Base-by-base conservation (phyloP, 2,888 invertebrate genomes). In the Morpho achilles region DNA sequence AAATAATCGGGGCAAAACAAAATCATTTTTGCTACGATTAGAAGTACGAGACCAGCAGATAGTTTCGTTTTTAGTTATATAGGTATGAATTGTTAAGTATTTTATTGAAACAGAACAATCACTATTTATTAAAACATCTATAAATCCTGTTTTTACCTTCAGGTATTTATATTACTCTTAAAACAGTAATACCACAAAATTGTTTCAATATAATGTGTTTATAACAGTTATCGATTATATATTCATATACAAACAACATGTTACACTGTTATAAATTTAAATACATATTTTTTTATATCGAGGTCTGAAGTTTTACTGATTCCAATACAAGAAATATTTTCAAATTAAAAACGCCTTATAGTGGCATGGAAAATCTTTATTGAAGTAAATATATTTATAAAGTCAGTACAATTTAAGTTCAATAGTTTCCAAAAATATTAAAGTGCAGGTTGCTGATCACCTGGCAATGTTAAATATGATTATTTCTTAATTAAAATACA, bases 381-480 rank as follows among this genome's bases (percentile, higher is more conserved):
- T 91, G 91, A 91, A 91, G 91, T 91, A 91, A 91, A 91, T 91
- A 91, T 91, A 91, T 91, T 91, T 91, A 91, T 91, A 91, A 91
- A 91, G 91, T 91, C 91, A 91, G 91, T 91, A 91, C 91, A 91
- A 91, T 91, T 91, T 91, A 91, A 91, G 91, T 91, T 91, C 91
- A 91, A 91, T 91, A 91, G 91, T 91, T 91, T 91, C 91, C 91
- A 91, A 91, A 91, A 91, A 91, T 91, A 91, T 91, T 91, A 91
- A 91, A 91, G 91, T 88, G 91, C 91, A 91, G 91, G 91, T 90
- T 85, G 91, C 87, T 91, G 91, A 91, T 91, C 89, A 89, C 90
- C 89, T 88, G 89, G 87, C 90, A 90, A 91, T 89, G 91, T 91
- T 91, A 91, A 45, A 91, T 91, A 91, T 90, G 91, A 91, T 91